phyloP scores from a whole-genome alignment of 2,113 vertebrate species.

The Rafetus swinhoei region DNA sequence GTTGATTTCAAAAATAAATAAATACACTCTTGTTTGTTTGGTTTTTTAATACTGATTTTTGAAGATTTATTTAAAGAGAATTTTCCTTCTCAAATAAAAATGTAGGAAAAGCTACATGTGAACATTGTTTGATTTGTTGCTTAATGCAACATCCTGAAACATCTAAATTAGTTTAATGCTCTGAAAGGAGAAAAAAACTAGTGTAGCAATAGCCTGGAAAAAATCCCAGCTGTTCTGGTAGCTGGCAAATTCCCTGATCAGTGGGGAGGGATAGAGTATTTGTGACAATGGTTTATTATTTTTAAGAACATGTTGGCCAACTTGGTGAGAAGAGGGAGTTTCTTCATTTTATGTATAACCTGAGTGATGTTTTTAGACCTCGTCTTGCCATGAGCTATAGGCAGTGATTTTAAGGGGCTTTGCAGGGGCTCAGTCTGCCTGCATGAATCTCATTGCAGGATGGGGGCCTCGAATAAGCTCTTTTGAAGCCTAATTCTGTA shows the following conservation, averaged over 20 bases:
- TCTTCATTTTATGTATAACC: not conserved
- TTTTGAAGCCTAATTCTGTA: conserved; percentile 15
- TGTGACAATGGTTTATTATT: conserved; percentile 46
- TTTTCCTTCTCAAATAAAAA: conserved; percentile 69
- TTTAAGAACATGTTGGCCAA: conserved; percentile 20
- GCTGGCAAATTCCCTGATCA: conserved; percentile 28
- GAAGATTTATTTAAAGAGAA: conserved; percentile 69
- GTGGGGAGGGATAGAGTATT: conserved; percentile 8
- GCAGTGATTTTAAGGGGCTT: not conserved
- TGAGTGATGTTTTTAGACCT: conserved; percentile 5
- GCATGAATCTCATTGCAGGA: not conserved
- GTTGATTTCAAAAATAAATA: conserved; percentile 68
- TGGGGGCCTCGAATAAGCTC: conserved; percentile 30
- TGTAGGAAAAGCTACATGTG: conserved; percentile 66
- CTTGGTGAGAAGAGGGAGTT: not conserved
- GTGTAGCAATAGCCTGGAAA: conserved; percentile 29
- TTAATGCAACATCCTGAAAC: conserved; percentile 50
- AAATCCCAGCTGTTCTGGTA: not conserved
- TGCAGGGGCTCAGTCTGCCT: not conserved
- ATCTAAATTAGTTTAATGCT: conserved; percentile 50
- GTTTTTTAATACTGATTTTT: conserved; percentile 38
- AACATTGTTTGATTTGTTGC: conserved; percentile 63
- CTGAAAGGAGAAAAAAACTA: conserved; percentile 4
- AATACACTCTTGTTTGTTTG: conserved; percentile 47
- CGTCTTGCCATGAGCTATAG: conserved; percentile 49